phyloP scores from a whole-genome alignment of 1,140 invertebrate species.

The Apis florea region DNA sequence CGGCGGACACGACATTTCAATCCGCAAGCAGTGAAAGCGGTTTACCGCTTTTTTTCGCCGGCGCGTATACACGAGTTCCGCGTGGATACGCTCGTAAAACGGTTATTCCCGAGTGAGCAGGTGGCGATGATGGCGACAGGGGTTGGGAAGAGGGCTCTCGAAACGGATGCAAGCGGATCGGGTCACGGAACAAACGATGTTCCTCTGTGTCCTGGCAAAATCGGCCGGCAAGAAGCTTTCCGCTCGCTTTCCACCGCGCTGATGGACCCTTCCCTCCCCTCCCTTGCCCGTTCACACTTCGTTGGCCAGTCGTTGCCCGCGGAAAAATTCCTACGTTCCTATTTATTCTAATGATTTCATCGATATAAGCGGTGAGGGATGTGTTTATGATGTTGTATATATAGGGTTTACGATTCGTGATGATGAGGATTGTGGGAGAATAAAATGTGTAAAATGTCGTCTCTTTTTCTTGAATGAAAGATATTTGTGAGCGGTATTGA shows the following conservation, averaged over 20 bases:
- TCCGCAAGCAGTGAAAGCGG: constrained; percentile 65
- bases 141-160: constrained; percentile 23
- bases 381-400: too few species aligned
- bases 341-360: not conserved
- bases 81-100: constrained; percentile 62
- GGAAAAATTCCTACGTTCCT: not conserved
- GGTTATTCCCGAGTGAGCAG: constrained; percentile 64
- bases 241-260: too few species aligned
- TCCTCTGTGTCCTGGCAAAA: constrained; percentile 30
- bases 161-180: constrained; percentile 42
- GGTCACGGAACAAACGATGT: constrained; percentile 18
- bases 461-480: too few species aligned
- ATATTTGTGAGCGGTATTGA: too few species aligned
- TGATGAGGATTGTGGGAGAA: too few species aligned
- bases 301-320: not conserved
- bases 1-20: constrained; percentile 62
- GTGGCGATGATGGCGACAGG: constrained; percentile 57
- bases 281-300: constrained; percentile 27
- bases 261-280: constrained; percentile 13
- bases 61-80: constrained; percentile 56
- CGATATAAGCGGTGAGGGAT: too few species aligned
- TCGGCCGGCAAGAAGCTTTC: constrained; percentile 38
- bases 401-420: too few species aligned
- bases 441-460: too few species aligned
- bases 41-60: constrained; percentile 60